phyloP scores from a whole-genome alignment of 2,797 vertebrate species.

The Eremophila alpestris region DNA sequence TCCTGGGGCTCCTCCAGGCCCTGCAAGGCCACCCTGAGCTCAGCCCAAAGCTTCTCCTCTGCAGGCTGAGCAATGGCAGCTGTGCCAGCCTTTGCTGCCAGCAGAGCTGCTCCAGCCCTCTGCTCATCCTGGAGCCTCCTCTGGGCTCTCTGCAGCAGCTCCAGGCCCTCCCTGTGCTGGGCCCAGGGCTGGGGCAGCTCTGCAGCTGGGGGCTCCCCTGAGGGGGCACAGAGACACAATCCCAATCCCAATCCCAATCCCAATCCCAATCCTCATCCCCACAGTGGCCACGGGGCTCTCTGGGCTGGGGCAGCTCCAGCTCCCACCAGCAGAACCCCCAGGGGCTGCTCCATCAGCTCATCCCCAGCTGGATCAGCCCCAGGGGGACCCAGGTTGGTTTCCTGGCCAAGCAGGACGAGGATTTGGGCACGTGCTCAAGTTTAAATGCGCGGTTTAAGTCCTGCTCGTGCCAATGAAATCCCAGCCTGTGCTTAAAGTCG shows the following conservation, averaged over 20 bases:
- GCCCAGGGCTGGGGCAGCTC: neutral
- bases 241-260: neutral
- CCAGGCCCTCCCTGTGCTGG: neutral
- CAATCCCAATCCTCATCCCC: neutral
- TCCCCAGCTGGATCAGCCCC: neutral
- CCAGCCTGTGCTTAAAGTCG: neutral
- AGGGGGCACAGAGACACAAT: neutral
- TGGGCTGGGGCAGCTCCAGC: neutral
- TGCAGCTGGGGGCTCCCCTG: neutral
- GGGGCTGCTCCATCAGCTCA: neutral
- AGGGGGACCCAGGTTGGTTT: neutral
- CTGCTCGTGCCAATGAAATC: neutral
- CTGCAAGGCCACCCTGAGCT: too few species aligned
- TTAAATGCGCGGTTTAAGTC: neutral
- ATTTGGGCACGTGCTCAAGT: neutral
- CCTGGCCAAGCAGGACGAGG: neutral
- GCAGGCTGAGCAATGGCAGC: neutral
- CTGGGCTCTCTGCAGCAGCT: neutral
- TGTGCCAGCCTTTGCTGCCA: neutral
- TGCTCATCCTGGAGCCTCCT: too few species aligned
- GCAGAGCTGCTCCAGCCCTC: too few species aligned
- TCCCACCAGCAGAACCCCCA: neutral
- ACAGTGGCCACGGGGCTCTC: accelerated
- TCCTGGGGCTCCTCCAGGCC: too few species aligned
- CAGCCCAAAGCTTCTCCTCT: neutral